A percentile compares a stretch with the other conserved stretches of the same genome.
Conservation (phyloP, 2,888 invertebrate species). For the Crioceris asparagi region DNA sequence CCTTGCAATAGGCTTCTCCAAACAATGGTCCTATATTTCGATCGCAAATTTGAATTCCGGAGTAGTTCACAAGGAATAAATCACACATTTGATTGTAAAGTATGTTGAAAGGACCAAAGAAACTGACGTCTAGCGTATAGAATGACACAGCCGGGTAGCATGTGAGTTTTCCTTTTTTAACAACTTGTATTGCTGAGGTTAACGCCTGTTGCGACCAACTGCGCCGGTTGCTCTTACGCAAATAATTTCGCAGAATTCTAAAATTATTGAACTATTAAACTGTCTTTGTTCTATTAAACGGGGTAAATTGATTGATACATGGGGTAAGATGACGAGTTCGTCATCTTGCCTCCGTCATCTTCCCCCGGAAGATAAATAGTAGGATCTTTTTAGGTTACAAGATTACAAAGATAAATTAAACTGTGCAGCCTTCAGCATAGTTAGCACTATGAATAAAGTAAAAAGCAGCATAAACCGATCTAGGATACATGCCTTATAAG, state of each 20-base stretch:
- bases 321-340: too few species aligned
- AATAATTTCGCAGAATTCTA: too few species aligned
- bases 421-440: not conserved
- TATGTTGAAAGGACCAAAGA: constrained; percentile 9
- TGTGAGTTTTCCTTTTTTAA: constrained; percentile 3
- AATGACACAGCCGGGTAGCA: constrained; percentile 5
- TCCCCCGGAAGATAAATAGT: not conserved
- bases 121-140: constrained; percentile 10
- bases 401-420: not conserved
- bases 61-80: not conserved
- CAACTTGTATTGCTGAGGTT: not conserved
- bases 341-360: not conserved
- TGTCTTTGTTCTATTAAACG: too few species aligned
- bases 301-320: too few species aligned
- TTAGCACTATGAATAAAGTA: not conserved
- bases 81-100: constrained; percentile 10
- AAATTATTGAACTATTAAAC: too few species aligned
- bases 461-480: not conserved
- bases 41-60: too few species aligned
- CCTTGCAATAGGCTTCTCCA: too few species aligned
- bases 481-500: not conserved
- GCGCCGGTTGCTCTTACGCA: not conserved
- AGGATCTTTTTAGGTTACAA: not conserved
- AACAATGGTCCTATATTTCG: too few species aligned
- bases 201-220: not conserved